Evolutionary conservation across 2,113 vertebrate species (phyloP).

Genomic region (Falco punctatus): DNA sequence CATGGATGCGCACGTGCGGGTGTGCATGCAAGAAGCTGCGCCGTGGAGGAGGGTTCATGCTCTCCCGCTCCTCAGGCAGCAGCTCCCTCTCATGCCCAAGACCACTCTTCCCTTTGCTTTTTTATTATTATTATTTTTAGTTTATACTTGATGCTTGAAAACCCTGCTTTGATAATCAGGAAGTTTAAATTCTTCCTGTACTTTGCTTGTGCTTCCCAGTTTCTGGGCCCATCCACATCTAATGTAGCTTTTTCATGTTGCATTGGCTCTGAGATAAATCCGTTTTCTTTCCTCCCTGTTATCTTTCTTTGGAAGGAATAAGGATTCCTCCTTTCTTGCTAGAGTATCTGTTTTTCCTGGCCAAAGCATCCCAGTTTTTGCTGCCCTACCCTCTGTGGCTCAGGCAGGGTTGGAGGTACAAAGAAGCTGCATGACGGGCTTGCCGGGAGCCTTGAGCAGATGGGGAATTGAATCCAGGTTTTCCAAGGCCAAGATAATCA

Average conservation of each 20-base stretch:
- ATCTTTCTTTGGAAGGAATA: not conserved
- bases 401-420: not conserved
- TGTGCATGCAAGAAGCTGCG: not conserved
- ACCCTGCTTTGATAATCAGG: slow-evolving; percentile 13
- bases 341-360: not conserved
- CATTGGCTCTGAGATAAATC: not conserved
- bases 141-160: not conserved
- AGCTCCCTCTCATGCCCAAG: not conserved
- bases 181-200: slow-evolving; percentile 29
- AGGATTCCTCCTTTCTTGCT: not conserved
- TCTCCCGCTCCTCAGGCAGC: not conserved
- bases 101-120: not conserved
- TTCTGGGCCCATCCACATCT: not conserved
- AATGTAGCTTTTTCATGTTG: not conserved
- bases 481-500: not conserved
- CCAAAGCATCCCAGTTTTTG: not conserved
- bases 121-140: slow-evolving; percentile 37
- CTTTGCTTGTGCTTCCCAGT: not conserved
- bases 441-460: not conserved
- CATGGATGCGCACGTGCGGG: not conserved
- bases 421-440: not conserved
- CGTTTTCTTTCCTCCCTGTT: not conserved
- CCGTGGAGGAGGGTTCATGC: not conserved
- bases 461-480: slow-evolving; percentile 1
- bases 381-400: not conserved